Evolutionary conservation across 2,797 vertebrate genomes (phyloP).

Genomic region (Falco peregrinus): DNA sequence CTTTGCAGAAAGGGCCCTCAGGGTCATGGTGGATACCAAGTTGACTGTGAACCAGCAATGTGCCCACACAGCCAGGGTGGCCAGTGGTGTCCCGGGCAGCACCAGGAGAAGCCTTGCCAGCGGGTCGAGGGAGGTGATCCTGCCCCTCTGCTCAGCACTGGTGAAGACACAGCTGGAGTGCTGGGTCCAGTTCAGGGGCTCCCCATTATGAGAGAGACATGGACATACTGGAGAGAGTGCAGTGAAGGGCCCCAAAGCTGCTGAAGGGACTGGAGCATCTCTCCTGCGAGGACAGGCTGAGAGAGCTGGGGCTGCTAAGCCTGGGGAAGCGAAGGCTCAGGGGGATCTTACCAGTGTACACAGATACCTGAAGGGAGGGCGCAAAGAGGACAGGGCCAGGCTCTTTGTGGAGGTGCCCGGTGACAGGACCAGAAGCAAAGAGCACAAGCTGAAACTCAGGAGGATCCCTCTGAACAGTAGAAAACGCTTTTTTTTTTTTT

Average conservation of each 20-base stretch:
- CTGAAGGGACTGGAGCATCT: neutral
- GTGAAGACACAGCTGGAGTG: neutral
- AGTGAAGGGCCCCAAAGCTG: accelerated
- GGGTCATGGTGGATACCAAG: accelerated
- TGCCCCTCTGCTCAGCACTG: neutral
- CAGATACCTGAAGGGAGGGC: neutral
- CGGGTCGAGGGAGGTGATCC: neutral
- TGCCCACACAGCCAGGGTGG: neutral
- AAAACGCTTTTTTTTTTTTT: neutral
- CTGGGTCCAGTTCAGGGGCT: neutral
- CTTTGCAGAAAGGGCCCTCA: neutral
- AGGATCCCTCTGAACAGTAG: neutral
- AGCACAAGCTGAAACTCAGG: neutral
- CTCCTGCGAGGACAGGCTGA: neutral
- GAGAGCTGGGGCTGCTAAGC: neutral
- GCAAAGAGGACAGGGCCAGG: neutral
- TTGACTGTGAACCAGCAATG: neutral
- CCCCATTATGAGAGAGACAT: accelerated
- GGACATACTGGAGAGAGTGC: neutral
- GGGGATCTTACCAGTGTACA: neutral
- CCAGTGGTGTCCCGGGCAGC: neutral
- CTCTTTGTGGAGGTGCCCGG: neutral
- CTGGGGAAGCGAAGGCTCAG: neutral
- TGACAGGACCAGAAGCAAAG: neutral
- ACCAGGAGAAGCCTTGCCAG: neutral